Base-by-base conservation (phyloP, 2,888 invertebrate genomes). In the Malachius bipustulatus region DNA sequence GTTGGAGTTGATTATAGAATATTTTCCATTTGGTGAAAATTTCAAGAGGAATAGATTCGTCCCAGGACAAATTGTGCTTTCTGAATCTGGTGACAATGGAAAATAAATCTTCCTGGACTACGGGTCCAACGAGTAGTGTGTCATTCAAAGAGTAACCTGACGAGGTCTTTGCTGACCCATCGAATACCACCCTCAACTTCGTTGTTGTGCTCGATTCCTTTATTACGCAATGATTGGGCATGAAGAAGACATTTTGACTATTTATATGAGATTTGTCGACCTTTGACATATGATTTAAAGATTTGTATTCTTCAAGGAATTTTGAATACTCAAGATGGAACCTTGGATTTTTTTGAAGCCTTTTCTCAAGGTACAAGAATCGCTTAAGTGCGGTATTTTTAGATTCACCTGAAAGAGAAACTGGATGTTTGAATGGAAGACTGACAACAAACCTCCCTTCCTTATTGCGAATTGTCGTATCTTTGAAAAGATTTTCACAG, bases 11-110 rank as follows among this genome's bases (percentile, higher is more conserved):
- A 47, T 4, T 44, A 41, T 30, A 44, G 53, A 47, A 51, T 52
- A 38, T 52, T 51, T 14, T 36, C 43, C 9, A 51, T 38, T 27
- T 51, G 51, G 2, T 42, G 45, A 4, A 40, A n/a, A n/a, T n/a
- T n/a, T n/a, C n/a, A n/a, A n/a, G n/a, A n/a, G n/a, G n/a, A n/a
- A n/a, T n/a, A n/a, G n/a, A n/a, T n/a, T n/a, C n/a, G n/a, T n/a
- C n/a, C n/a, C n/a, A n/a, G n/a, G n/a, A n/a, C n/a, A n/a, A n/a
- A n/a, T n/a, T n/a, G n/a, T n/a, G n/a, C n/a, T n/a, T n/a, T n/a
- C n/a, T n/a, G n/a, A n/a, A n/a, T n/a, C n/a, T n/a, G n/a, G n/a
- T n/a, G n/a, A n/a, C n/a, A n/a, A n/a, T n/a, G n/a, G n/a, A n/a
- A n/a, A n/a, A n/a, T n/a, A n/a, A n/a, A n/a, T n/a, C n/a, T n/a